Conservation (phyloP, 2,888 invertebrate genomes). For the Phengaris arion region DNA sequence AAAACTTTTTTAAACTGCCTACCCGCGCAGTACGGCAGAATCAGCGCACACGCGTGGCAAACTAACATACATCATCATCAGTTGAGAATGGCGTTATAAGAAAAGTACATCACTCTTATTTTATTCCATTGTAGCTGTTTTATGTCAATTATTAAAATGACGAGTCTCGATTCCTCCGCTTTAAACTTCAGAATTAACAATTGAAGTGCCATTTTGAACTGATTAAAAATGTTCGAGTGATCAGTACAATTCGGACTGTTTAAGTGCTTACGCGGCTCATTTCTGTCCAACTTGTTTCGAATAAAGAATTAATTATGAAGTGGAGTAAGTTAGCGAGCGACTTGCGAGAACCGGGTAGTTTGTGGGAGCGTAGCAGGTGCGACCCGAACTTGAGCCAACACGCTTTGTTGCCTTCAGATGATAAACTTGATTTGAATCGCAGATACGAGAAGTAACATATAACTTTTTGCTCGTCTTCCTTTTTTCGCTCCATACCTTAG, state of each 20-base stretch:
- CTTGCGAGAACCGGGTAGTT: slow-evolving; percentile 71
- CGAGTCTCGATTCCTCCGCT: neutral
- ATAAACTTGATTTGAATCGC: slow-evolving; percentile 76
- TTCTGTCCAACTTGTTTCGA: slow-evolving; percentile 74
- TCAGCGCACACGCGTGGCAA: too few relatives aligned
- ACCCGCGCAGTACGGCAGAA: too few relatives aligned
- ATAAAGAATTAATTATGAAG: slow-evolving; percentile 80
- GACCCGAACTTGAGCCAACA: slow-evolving; percentile 65
- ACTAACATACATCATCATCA: too few relatives aligned
- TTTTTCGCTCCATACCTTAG: neutral
- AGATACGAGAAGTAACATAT: slow-evolving; percentile 48
- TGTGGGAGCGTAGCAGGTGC: slow-evolving; percentile 77
- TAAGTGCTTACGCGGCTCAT: slow-evolving; percentile 73
- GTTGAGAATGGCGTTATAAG: too few relatives aligned
- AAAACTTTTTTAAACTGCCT: too few relatives aligned
- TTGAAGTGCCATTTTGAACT: slow-evolving; percentile 68
- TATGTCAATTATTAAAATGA: slow-evolving; percentile 7
- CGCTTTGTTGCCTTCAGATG: slow-evolving; percentile 74
- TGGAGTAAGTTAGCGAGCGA: slow-evolving; percentile 65
- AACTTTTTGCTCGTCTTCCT: neutral
- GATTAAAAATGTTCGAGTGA: slow-evolving; percentile 76
- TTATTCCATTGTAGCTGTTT: neutral
- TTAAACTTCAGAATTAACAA: slow-evolving; percentile 68
- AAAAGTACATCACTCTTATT: neutral
- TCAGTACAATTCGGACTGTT: slow-evolving; percentile 74